Percentiles rank a stretch among this genome's conserved stretches.
Conservation (phyloP, 2,113 vertebrate genomes). For the Butorides virescens region DNA sequence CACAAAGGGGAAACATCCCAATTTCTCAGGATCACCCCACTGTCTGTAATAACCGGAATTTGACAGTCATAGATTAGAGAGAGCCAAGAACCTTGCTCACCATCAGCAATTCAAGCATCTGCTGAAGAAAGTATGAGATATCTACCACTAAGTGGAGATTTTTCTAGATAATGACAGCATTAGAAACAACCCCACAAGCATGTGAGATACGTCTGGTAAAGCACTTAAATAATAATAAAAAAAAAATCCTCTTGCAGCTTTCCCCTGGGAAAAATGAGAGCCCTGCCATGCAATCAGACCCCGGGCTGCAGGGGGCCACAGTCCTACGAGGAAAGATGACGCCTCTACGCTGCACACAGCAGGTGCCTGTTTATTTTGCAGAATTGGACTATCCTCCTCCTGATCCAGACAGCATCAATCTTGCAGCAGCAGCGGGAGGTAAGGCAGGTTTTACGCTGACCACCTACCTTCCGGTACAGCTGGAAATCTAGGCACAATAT, state of each 20-base stretch:
- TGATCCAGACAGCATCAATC: neutral
- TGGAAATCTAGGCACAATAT: conserved; percentile 6
- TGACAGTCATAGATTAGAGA: neutral
- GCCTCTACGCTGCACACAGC: neutral
- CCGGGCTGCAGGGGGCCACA: neutral
- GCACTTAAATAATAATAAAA: neutral
- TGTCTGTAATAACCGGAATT: neutral
- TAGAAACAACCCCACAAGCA: neutral
- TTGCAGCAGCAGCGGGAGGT: neutral
- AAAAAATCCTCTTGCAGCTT: neutral
- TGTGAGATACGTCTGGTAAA: neutral
- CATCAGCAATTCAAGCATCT: neutral
- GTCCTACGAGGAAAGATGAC: neutral
- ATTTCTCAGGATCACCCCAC: neutral
- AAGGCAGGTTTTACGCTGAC: conserved; percentile 7
- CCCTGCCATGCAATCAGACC: neutral
- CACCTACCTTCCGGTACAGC: neutral
- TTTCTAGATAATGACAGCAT: neutral
- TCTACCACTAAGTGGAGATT: neutral
- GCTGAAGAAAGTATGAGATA: neutral
- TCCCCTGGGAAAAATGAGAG: neutral
- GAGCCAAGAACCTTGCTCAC: neutral
- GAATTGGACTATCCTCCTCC: neutral
- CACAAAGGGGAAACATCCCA: neutral
- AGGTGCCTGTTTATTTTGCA: neutral